Conservation (phyloP, 2,113 vertebrate genomes). For the Syngnathoides biaculeatus region DNA sequence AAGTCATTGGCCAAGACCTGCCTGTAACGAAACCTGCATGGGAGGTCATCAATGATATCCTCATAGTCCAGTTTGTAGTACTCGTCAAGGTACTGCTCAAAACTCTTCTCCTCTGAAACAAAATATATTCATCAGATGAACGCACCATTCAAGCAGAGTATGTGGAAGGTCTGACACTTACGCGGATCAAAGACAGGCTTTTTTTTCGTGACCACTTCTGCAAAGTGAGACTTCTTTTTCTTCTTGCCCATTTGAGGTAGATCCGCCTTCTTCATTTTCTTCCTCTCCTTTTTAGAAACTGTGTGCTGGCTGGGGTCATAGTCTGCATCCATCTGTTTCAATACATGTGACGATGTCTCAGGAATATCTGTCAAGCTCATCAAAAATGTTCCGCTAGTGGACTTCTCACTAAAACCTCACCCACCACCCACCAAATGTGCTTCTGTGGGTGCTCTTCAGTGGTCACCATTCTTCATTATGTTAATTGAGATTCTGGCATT, state of each 20-base stretch:
- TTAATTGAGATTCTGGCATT: no score
- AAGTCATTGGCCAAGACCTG: slow-evolving; percentile 84
- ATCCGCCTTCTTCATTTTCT: slow-evolving; percentile 63
- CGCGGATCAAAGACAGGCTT: slow-evolving; percentile 83
- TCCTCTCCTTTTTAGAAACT: slow-evolving; percentile 62
- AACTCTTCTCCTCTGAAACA: slow-evolving; percentile 77
- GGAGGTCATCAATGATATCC: slow-evolving; percentile 84
- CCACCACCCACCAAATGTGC: background rate
- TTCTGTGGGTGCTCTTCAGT: background rate
- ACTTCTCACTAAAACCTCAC: no score
- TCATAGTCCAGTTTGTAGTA: slow-evolving; percentile 87
- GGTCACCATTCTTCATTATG: no score
- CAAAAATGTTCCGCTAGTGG: background rate
- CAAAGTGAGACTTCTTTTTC: slow-evolving; percentile 79
- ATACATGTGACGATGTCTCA: background rate
- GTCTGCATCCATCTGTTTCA: slow-evolving; percentile 85
- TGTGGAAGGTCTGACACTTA: slow-evolving; percentile 50
- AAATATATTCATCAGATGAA: background rate
- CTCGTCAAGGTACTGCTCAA: slow-evolving; percentile 86
- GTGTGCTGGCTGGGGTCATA: slow-evolving; percentile 75
- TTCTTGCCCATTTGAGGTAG: slow-evolving; percentile 74
- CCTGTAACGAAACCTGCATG: slow-evolving; percentile 87
- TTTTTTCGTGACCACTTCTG: slow-evolving; percentile 65
- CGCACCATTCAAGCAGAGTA: background rate
- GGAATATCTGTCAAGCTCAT: background rate